phyloP scores from a whole-genome alignment of 1,140 invertebrate genomes.

The Nautilus pompilius region DNA sequence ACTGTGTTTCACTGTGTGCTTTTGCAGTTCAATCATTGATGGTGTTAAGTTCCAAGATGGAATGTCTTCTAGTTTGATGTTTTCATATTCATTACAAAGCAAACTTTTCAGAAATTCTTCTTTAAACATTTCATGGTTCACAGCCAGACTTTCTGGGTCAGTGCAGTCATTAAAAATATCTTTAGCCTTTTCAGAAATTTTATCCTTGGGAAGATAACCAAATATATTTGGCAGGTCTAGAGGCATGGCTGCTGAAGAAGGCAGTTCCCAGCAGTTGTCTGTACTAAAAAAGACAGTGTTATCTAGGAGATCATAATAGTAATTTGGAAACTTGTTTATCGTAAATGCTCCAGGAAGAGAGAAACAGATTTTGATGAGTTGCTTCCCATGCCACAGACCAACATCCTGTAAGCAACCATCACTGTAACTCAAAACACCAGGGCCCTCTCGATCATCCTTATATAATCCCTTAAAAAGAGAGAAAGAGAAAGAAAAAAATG shows the following conservation, averaged over 20 bases:
- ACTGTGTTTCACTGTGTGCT: slow-evolving; percentile 26
- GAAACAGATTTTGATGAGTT: slow-evolving; percentile 40
- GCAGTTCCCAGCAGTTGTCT: background rate
- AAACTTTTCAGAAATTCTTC: slow-evolving; percentile 42
- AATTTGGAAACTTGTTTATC: slow-evolving; percentile 40
- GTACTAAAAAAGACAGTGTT: slow-evolving; percentile 3
- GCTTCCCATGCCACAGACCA: slow-evolving; percentile 50
- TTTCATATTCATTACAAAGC: slow-evolving; percentile 25
- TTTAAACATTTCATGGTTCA: slow-evolving; percentile 42
- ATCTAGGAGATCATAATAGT: slow-evolving; percentile 41
- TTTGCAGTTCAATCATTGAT: slow-evolving; percentile 41
- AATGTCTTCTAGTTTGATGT: background rate
- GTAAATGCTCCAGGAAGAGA: slow-evolving; percentile 34
- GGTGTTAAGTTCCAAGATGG: slow-evolving; percentile 46
- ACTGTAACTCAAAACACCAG: slow-evolving; percentile 48
- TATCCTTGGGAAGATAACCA: slow-evolving; percentile 22
- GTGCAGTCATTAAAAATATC: slow-evolving; percentile 38
- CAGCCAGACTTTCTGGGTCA: slow-evolving; percentile 38
- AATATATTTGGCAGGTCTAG: slow-evolving; percentile 20
- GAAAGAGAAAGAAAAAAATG: slow-evolving; percentile 3
- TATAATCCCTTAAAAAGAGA: slow-evolving; percentile 47
- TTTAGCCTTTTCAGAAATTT: slow-evolving; percentile 26
- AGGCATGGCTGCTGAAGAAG: slow-evolving; percentile 12
- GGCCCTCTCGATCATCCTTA: slow-evolving; percentile 50
- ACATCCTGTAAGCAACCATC: slow-evolving; percentile 45